phyloP scores from a whole-genome alignment of 2,113 vertebrate genomes.

The Ardeotis arabs region DNA sequence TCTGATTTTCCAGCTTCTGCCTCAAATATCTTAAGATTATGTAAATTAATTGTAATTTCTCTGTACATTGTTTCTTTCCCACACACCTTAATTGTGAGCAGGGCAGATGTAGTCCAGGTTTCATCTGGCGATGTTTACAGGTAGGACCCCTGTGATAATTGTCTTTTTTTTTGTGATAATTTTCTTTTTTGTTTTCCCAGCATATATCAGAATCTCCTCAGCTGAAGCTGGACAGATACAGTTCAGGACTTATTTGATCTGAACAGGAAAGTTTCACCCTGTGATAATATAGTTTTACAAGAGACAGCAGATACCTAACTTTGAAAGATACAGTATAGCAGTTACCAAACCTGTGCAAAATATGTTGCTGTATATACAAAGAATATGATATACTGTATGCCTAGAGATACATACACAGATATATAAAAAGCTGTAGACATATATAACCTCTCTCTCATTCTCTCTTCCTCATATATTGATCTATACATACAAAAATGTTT shows the following conservation, averaged over 20 bases:
- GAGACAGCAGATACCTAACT: neutral
- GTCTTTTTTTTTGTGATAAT: neutral
- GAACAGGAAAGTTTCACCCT: neutral
- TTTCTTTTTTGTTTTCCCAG: neutral
- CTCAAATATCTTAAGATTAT: neutral
- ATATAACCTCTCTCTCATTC: neutral
- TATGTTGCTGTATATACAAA: neutral
- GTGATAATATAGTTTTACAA: neutral
- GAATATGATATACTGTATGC: neutral
- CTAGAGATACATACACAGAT: accelerated
- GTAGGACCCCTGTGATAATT: neutral
- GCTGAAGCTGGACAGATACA: neutral
- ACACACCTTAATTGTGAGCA: neutral
- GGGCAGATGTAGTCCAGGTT: neutral
- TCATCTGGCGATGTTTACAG: neutral
- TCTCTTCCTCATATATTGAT: neutral
- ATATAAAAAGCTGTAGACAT: neutral
- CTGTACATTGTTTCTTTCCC: neutral
- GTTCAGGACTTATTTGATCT: neutral
- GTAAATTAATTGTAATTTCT: neutral
- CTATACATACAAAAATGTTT: neutral
- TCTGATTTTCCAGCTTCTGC: neutral
- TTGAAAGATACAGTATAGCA: neutral
- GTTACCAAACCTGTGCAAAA: neutral
- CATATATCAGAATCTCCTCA: neutral